Conservation (phyloP, 2,113 vertebrate genomes). For the Hoplias malabaricus region DNA sequence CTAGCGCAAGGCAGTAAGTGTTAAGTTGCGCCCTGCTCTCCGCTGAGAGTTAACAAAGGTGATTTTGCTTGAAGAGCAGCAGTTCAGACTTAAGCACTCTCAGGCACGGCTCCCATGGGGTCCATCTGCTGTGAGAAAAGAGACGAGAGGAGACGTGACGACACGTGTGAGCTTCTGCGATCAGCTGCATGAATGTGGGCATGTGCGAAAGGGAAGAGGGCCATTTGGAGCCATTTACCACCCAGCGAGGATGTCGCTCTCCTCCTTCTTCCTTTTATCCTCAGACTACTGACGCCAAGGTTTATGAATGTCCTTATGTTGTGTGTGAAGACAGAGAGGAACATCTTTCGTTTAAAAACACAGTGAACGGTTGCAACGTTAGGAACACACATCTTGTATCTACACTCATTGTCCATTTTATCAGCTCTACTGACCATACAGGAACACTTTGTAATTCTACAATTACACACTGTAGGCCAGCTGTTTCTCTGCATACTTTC, state of each 20-base stretch:
- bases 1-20: not conserved
- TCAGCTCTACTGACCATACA: no score
- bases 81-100: not conserved
- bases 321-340: not conserved
- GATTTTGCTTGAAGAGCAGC: slow-evolving; percentile 1
- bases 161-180: slow-evolving; percentile 17
- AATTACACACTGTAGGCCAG: no score
- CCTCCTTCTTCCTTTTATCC: not conserved
- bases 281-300: not conserved
- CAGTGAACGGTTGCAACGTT: no score
- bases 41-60: not conserved
- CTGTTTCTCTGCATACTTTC: no score
- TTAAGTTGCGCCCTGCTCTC: not conserved
- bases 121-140: slow-evolving; percentile 44
- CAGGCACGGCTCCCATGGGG: not conserved
- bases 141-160: slow-evolving; percentile 5
- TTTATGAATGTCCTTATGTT: not conserved
- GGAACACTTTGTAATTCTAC: no score
- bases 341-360: no score
- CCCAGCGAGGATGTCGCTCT: not conserved
- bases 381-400: no score
- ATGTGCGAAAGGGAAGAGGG: slow-evolving; percentile 18
- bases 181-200: slow-evolving; percentile 25
- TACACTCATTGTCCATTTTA: no score
- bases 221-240: slow-evolving; percentile 11